A percentile compares a stretch with the other conserved stretches of the same genome.
Evolutionary conservation across 2,797 vertebrate species (phyloP).

Genomic region (Macropodus opercularis): DNA sequence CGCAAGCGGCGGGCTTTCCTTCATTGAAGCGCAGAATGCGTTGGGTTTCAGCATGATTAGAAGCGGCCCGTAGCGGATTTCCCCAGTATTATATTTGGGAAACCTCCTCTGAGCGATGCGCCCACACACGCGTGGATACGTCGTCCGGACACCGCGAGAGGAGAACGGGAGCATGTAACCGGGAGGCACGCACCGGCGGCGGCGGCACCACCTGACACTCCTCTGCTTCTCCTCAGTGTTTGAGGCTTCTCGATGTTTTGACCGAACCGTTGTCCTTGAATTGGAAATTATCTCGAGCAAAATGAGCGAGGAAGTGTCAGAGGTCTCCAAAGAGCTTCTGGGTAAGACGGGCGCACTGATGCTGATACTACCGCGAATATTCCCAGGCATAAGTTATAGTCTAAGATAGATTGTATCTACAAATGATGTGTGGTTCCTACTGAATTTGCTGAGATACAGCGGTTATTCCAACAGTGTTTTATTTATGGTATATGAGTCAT

Average conservation of each 20-base stretch:
- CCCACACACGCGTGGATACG: slow-evolving; percentile 41
- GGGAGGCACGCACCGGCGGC: slow-evolving; percentile 51
- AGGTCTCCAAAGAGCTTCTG: slow-evolving; percentile 89
- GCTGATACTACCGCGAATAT: no score
- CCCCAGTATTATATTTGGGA: not conserved
- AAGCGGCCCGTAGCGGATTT: slow-evolving; percentile 13
- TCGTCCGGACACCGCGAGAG: slow-evolving; percentile 59
- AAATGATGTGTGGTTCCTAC: no score
- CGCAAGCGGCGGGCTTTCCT: slow-evolving; percentile 19
- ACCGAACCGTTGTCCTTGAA: slow-evolving; percentile 18
- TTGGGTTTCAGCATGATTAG: slow-evolving; percentile 41
- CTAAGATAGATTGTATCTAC: not conserved
- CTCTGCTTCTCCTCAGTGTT: slow-evolving; percentile 14
- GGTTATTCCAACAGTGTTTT: not conserved
- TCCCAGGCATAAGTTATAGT: no score
- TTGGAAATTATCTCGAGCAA: slow-evolving; percentile 59
- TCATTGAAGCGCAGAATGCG: slow-evolving; percentile 7
- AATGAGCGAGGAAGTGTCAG: slow-evolving; percentile 90
- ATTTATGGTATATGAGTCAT: no score
- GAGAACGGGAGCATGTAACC: slow-evolving; percentile 76
- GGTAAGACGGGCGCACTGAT: slow-evolving; percentile 81
- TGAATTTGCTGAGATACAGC: slow-evolving; percentile 9
- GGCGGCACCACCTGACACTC: slow-evolving; percentile 73
- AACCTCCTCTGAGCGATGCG: slow-evolving; percentile 54
- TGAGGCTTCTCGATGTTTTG: slow-evolving; percentile 42